These are phyloP conservation scores for Formicarius rufipectus DNA, from an alignment of 2,113 vertebrate species.

Conservation along the genomic window DNA sequence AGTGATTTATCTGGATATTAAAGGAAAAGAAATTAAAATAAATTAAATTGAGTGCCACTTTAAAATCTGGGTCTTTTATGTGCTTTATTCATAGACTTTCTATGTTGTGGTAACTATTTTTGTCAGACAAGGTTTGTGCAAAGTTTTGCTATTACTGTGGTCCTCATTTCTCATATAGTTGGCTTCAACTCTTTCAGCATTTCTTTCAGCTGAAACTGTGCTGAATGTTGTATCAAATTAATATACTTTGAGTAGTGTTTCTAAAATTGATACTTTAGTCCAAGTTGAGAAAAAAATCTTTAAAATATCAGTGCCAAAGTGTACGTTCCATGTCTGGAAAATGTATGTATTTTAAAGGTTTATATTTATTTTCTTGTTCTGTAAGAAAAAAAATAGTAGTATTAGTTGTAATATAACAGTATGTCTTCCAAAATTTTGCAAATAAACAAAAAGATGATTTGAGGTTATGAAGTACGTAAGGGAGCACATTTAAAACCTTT, in stretches of 20 bases:
- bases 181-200: background rate
- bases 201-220: background rate
- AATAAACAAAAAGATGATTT: background rate
- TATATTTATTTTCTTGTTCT: background rate
- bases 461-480: background rate
- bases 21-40: background rate
- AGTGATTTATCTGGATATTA: background rate
- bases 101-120: background rate
- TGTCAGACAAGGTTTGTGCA: background rate
- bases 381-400: background rate
- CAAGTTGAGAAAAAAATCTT: background rate
- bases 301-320: background rate
- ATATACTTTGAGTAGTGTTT: background rate
- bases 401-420: background rate
- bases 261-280: background rate
- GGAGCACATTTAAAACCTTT: background rate
- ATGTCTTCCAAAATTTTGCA: background rate
- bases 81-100: background rate
- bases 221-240: background rate
- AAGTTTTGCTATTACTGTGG: background rate
- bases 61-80: fast-evolving
- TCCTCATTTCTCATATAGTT: background rate
- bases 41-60: background rate
- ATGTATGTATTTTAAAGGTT: background rate
- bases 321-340: background rate